Conservation (phyloP, 2,113 vertebrate species). For the Apaloderma vittatum region DNA sequence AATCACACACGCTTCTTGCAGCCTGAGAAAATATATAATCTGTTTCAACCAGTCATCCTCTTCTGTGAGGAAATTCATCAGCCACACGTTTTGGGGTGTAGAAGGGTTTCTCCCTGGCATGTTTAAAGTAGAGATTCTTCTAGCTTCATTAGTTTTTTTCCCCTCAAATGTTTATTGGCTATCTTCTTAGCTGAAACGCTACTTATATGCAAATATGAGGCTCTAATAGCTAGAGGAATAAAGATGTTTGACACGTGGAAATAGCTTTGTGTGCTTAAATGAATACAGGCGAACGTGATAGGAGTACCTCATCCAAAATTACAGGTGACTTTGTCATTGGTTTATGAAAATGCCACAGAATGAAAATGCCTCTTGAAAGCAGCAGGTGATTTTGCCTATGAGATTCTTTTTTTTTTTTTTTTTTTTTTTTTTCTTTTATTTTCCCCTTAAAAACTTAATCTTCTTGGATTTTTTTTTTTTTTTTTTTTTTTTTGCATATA, state of each 20-base stretch:
- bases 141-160: neutral
- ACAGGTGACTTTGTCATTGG: neutral
- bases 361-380: neutral
- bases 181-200: neutral
- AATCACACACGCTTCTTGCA: neutral
- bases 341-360: neutral
- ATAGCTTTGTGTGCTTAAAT: neutral
- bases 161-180: neutral
- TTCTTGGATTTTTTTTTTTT: neutral
- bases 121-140: neutral
- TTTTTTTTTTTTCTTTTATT: neutral
- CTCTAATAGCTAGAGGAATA: neutral
- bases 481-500: neutral
- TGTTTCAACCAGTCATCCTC: neutral
- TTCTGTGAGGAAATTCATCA: neutral
- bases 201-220: neutral
- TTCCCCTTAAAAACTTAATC: neutral
- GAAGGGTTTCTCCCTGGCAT: neutral
- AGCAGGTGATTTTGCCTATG: neutral
- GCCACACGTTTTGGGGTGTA: fast-evolving
- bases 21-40: neutral
- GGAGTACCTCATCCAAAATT: neutral
- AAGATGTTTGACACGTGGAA: neutral
- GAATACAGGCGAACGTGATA: neutral
- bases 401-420: neutral